Evolutionary conservation across 2,797 vertebrate genomes (phyloP).

Genomic region (Leucoraja ocellata): DNA sequence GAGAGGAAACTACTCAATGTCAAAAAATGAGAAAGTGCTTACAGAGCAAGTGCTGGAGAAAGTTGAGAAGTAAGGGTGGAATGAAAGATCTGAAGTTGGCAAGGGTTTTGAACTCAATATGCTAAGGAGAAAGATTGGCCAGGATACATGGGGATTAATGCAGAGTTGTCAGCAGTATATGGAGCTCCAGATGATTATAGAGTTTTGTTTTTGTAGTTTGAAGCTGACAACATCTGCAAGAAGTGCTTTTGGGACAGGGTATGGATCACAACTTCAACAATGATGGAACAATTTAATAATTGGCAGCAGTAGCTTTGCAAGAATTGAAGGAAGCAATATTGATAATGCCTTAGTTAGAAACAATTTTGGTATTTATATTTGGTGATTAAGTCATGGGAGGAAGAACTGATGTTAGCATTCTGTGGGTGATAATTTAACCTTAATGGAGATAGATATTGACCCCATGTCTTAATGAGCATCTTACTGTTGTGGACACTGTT

Average conservation of each 20-base stretch:
- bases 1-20: not conserved
- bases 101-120: not conserved
- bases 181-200: not conserved
- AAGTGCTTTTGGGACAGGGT: not conserved
- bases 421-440: not conserved
- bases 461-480: not conserved
- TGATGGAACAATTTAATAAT: not conserved
- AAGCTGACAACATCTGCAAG: not conserved
- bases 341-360: not conserved
- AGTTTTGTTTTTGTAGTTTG: not conserved
- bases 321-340: not conserved
- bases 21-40: not conserved
- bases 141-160: not conserved
- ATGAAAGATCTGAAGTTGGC: not conserved
- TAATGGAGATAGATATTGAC: not conserved
- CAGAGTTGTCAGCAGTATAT: not conserved
- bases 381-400: not conserved
- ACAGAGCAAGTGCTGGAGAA: not conserved
- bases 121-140: not conserved
- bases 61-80: not conserved
- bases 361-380: not conserved
- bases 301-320: not conserved
- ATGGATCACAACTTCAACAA: not conserved
- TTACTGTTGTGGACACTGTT: not conserved
- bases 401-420: not conserved